phyloP scores from a whole-genome alignment of 2,113 vertebrate genomes.

The Scortum barcoo region DNA sequence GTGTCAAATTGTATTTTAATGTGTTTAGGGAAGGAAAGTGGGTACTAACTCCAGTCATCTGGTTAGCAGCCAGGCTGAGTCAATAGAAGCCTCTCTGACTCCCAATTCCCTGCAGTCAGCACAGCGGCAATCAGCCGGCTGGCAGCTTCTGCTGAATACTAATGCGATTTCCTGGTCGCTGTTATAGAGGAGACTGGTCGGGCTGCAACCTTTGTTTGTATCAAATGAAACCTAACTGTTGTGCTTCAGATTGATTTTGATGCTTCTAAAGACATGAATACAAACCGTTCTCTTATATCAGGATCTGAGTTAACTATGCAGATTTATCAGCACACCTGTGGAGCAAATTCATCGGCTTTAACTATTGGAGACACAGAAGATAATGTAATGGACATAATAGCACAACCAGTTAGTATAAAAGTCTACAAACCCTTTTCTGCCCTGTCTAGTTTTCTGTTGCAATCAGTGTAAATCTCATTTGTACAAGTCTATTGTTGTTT shows the following conservation, averaged over 20 bases:
- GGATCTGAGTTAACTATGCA: background rate
- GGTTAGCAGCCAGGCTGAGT: conserved; percentile 62
- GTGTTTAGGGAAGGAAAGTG: conserved; percentile 47
- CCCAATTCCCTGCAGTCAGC: conserved; percentile 68
- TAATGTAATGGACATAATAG: background rate
- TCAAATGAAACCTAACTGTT: background rate
- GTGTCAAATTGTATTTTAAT: conserved; percentile 62
- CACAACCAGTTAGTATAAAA: background rate
- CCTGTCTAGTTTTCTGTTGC: background rate
- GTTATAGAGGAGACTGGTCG: conserved; percentile 4
- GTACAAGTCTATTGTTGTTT: background rate
- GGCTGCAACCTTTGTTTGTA: conserved; percentile 18
- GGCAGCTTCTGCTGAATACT: conserved; percentile 65
- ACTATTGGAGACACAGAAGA: background rate
- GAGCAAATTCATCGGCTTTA: background rate
- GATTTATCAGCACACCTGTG: conserved; percentile 6
- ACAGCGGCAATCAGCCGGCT: conserved; percentile 48
- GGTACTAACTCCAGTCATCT: conserved; percentile 40
- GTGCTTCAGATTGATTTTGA: background rate
- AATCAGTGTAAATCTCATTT: background rate
- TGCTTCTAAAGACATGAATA: background rate
- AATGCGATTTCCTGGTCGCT: conserved; percentile 58
- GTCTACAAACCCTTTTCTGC: background rate
- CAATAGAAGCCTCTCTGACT: conserved; percentile 54
- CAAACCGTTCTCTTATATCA: background rate